Percentiles rank a stretch among this genome's conserved stretches.
Evolutionary conservation across 2,888 invertebrate genomes (phyloP).

Genomic region (Leptarthrus brevirostris): DNA sequence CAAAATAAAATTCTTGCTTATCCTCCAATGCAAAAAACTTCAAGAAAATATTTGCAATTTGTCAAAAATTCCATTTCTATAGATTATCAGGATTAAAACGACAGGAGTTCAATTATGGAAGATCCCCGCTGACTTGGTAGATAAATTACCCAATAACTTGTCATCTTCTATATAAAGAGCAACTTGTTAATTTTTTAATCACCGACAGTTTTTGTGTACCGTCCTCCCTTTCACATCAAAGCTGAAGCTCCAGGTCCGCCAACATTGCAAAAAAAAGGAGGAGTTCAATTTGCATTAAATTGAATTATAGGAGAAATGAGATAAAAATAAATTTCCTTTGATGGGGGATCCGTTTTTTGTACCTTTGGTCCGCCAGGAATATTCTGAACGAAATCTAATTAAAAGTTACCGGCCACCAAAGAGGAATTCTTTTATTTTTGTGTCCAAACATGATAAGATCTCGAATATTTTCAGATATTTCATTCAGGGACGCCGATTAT

Average conservation of each 20-base stretch:
- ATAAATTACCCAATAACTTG: conserved; percentile 26
- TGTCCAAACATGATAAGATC: neutral
- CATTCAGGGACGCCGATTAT: neutral
- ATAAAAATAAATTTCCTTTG: neutral
- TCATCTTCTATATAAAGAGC: conserved; percentile 9
- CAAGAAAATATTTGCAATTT: no score
- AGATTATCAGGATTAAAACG: no score
- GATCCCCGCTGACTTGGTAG: neutral
- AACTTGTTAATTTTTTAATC: conserved; percentile 15
- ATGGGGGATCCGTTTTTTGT: neutral
- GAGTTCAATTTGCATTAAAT: conserved; percentile 19
- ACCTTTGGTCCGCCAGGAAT: neutral
- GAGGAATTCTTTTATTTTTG: neutral
- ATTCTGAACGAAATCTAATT: neutral
- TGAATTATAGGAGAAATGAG: neutral
- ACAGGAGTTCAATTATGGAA: neutral
- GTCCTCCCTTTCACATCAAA: neutral
- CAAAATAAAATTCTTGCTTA: no score
- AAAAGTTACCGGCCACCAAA: conserved; percentile 5
- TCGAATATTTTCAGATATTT: neutral
- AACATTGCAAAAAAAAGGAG: neutral
- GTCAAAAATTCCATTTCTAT: no score
- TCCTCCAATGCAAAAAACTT: no score
- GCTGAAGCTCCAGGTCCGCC: neutral
- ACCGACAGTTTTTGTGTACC: neutral